Conservation (phyloP, 1,140 invertebrate genomes). For the Ridgeia piscesae region DNA sequence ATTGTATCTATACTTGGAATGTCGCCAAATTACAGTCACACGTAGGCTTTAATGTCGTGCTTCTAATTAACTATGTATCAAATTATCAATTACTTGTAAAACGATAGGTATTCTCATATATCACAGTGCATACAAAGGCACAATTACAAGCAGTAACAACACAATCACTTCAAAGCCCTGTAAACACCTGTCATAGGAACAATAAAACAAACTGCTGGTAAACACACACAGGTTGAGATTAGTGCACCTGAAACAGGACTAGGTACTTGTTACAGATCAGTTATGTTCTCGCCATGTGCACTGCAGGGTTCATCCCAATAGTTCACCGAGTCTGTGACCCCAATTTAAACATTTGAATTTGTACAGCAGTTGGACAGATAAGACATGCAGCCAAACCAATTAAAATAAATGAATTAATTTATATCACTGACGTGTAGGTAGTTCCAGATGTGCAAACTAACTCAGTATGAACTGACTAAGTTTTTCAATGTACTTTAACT, state of each 20-base stretch:
- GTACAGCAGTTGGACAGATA: too few relatives aligned
- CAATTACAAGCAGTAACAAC: neutral
- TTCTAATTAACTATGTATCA: neutral
- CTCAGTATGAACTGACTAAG: too few relatives aligned
- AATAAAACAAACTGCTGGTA: neutral
- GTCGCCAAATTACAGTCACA: neutral
- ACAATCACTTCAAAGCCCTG: neutral
- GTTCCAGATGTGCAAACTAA: too few relatives aligned
- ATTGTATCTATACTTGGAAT: neutral
- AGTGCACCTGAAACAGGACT: too few relatives aligned
- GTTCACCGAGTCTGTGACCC: too few relatives aligned
- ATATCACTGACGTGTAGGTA: too few relatives aligned
- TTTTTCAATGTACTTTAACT: too few relatives aligned
- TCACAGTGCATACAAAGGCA: neutral
- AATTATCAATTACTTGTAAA: neutral
- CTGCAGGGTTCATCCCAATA: too few relatives aligned
- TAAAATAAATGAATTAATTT: too few relatives aligned
- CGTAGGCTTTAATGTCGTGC: neutral
- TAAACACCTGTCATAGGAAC: neutral
- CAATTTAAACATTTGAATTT: too few relatives aligned
- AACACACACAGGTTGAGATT: neutral
- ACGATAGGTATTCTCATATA: neutral
- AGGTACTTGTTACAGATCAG: neutral
- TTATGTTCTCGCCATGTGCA: neutral
- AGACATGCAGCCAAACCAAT: too few relatives aligned